Evolutionary conservation across 2,113 vertebrate genomes (phyloP), one percentile per base, ranked within the genome.

Genomic region (Hemiprocne comata): DNA sequence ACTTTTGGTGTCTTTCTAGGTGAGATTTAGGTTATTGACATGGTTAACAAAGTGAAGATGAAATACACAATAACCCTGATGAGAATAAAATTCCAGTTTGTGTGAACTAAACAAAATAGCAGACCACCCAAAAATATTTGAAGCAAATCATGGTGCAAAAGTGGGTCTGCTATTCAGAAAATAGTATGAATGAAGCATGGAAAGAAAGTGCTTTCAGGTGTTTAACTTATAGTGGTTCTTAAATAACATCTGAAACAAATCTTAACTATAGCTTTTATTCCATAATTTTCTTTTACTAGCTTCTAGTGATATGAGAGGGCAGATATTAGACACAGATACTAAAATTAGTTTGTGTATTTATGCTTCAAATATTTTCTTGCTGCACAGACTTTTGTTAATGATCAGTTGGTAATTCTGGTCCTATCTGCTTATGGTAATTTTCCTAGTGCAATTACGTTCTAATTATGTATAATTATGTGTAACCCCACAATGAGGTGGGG

Each of bases 201-300:
- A 51, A 87, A 75, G 54, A 79, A 85, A 93, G 31, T 73, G 58
- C 18, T 94, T 91, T 87, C 87, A 80, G 78, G 81, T 87, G 70
- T 85, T 72, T 60, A 82, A 48, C 20, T 75, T 78, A 50, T 0
- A 74, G 21, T 50, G 11, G 7, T 92, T 84, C 65, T 78, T 87
- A 60, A 80, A 53, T 58, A 90, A 61, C 61, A 61, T 85, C 80
- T 87, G 85, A 89, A 95, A 82, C 40, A 80, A 83, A 65, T 74
- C 42, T 69, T 53, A 60, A 71, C 28, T 42, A 1, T 36, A 72
- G 29, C n/a, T 40, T 53, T 88, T 46, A 29, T 69, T n/a, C 33
- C 38, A 13, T 74, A 34, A 55, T 38, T 83, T 42, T 84, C 54
- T 51, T 67, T 8, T 87, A 57, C 54, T 36, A 25, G 20, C 51